Conservation (phyloP, 2,888 invertebrate species). For the Campaea margaritaria region DNA sequence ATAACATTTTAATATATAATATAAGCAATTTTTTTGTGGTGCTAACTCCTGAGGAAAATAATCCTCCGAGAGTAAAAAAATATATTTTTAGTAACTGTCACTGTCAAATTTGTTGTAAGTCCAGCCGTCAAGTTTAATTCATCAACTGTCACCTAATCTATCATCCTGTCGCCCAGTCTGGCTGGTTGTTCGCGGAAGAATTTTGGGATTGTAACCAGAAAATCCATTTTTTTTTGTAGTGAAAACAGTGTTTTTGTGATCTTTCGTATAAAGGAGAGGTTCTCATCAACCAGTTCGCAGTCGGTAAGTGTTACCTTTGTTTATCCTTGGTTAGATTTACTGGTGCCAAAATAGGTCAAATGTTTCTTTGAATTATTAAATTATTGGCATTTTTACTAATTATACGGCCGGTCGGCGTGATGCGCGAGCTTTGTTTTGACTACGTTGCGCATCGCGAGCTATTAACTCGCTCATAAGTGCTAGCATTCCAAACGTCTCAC, state of each 20-base stretch:
- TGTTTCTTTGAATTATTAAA: conserved; percentile 57
- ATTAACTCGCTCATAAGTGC: conserved; percentile 1
- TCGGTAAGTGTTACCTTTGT: conserved; percentile 51
- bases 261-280: conserved; percentile 4
- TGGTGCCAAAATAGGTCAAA: conserved; percentile 64
- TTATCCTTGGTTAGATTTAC: conserved; percentile 42
- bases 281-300: conserved; percentile 19
- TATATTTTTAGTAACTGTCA: too few species aligned
- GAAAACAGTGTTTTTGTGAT: conserved; percentile 51
- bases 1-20: too few species aligned
- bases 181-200: background rate
- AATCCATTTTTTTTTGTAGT: conserved; percentile 45
- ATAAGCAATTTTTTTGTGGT: too few species aligned
- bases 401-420: conserved; percentile 20
- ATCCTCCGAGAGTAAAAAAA: too few species aligned
- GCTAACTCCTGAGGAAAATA: too few species aligned
- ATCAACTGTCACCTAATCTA: too few species aligned
- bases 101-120: background rate
- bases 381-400: conserved; percentile 51
- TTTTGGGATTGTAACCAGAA: conserved; percentile 39
- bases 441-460: conserved; percentile 18
- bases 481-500: background rate
- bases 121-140: too few species aligned
- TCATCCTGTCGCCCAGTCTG: background rate
- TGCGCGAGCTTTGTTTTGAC: conserved; percentile 31